A percentile compares a stretch with the other conserved stretches of the same genome.
Evolutionary conservation across 2,888 invertebrate species (phyloP).

Genomic region (Patella pellucida): DNA sequence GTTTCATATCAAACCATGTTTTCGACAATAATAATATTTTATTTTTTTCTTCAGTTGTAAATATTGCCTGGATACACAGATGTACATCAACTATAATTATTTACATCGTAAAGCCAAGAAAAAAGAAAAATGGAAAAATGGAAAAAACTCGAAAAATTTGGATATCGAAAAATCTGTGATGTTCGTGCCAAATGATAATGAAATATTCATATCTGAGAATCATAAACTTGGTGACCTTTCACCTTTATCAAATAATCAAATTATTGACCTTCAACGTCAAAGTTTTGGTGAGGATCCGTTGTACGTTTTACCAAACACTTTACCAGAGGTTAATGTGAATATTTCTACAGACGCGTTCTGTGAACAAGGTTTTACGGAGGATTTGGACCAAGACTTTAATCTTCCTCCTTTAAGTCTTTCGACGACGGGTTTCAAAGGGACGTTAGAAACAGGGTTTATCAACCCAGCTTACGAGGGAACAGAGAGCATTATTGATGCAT

Average conservation of each 20-base stretch:
- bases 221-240: neutral
- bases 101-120: slow-evolving; percentile 5
- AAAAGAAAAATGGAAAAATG: slow-evolving; percentile 13
- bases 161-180: slow-evolving; percentile 4
- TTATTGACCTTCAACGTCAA: neutral
- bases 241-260: neutral
- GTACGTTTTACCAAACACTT: too few species aligned
- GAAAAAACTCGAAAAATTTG: neutral
- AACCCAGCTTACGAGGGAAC: slow-evolving; percentile 23
- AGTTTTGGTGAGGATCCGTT: neutral
- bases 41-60: neutral
- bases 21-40: neutral
- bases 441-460: slow-evolving; percentile 15
- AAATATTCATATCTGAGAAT: neutral
- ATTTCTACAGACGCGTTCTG: neutral
- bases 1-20: neutral
- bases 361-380: neutral
- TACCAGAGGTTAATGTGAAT: neutral
- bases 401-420: neutral
- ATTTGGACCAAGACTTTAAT: neutral
- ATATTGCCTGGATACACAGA: slow-evolving; percentile 5
- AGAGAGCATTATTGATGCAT: slow-evolving; percentile 14
- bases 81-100: slow-evolving; percentile 2
- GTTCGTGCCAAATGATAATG: neutral
- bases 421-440: neutral